Percentiles rank a stretch among this genome's conserved stretches.
These are phyloP conservation scores for Stenchaetothrips biformis DNA, from an alignment of 2,888 invertebrate genomes.

Conservation along the genomic window DNA sequence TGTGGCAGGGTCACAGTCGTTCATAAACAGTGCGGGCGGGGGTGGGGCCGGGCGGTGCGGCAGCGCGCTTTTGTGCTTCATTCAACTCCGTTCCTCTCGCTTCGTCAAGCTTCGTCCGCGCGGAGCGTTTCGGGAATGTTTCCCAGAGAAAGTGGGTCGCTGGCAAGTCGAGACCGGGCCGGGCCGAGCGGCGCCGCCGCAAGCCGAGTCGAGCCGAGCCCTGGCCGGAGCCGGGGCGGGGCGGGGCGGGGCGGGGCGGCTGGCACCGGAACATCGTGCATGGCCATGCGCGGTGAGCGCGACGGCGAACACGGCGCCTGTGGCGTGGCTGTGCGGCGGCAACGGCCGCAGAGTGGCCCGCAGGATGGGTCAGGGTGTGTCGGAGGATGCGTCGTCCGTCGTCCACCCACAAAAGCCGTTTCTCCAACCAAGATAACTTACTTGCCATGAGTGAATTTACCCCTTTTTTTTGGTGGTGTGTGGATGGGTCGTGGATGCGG, in stretches of 20 bases:
- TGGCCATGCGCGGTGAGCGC: neutral
- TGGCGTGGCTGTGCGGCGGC: no score
- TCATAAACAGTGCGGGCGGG: no score
- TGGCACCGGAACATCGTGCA: neutral
- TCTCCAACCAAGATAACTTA: no score
- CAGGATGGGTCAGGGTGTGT: no score
- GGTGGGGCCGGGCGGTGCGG: neutral
- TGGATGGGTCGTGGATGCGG: no score
- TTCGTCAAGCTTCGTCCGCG: neutral
- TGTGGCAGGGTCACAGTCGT: no score
- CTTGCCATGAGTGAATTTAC: no score
- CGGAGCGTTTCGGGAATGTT: slow-evolving; percentile 15
- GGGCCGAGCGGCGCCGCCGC: neutral
- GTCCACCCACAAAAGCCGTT: no score
- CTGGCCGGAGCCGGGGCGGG: neutral
- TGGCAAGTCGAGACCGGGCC: neutral
- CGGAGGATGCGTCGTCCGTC: no score
- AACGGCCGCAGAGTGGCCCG: no score
- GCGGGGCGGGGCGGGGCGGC: neutral
- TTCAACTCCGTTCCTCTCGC: neutral
- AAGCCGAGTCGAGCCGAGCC: slow-evolving; percentile 4
- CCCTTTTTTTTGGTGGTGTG: no score
- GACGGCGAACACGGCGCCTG: no score
- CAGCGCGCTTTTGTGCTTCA: neutral
- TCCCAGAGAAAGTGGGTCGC: slow-evolving; percentile 22